Percentiles rank a stretch among this genome's conserved stretches.
phyloP scores from a whole-genome alignment of 2,113 vertebrate species.

The Pandion haliaetus region DNA sequence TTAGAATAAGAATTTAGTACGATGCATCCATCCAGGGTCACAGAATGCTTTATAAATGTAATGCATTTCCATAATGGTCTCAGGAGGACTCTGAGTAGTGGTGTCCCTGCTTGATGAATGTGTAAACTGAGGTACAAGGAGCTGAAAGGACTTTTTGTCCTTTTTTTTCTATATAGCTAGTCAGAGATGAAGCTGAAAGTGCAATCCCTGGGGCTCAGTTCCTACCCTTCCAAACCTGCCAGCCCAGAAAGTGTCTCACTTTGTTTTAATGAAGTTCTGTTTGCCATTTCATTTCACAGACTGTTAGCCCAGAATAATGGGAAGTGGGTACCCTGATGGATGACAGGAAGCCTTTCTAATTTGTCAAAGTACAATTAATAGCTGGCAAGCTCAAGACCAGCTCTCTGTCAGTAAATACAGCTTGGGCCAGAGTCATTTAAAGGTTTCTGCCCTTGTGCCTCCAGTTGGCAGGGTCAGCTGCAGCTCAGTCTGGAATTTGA shows the following conservation, averaged over 20 bases:
- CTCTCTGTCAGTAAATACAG: not conserved
- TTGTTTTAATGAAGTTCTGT: slow-evolving; percentile 22
- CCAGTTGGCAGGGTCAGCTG: not conserved
- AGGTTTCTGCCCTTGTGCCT: slow-evolving; percentile 3
- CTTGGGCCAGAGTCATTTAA: not conserved
- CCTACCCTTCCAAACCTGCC: not conserved
- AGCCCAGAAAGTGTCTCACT: not conserved
- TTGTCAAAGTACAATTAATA: slow-evolving; percentile 38
- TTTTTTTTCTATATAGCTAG: not conserved
- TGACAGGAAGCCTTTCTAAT: slow-evolving; percentile 21
- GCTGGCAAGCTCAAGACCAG: slow-evolving; percentile 2
- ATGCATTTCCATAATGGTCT: not conserved
- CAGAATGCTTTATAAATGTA: not conserved
- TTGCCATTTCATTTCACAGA: slow-evolving; percentile 32
- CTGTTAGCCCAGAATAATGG: slow-evolving; percentile 40
- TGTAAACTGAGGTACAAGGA: not conserved
- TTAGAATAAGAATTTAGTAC: not conserved
- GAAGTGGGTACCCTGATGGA: not conserved
- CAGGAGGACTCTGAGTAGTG: not conserved
- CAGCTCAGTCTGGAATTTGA: not conserved
- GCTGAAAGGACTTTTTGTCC: not conserved
- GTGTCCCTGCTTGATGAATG: not conserved
- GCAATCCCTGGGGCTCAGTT: not conserved
- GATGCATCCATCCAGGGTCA: not conserved
- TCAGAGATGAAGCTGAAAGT: not conserved